Evolutionary conservation across 2,888 invertebrate genomes (phyloP).

Genomic region (Mythimna vitellina): DNA sequence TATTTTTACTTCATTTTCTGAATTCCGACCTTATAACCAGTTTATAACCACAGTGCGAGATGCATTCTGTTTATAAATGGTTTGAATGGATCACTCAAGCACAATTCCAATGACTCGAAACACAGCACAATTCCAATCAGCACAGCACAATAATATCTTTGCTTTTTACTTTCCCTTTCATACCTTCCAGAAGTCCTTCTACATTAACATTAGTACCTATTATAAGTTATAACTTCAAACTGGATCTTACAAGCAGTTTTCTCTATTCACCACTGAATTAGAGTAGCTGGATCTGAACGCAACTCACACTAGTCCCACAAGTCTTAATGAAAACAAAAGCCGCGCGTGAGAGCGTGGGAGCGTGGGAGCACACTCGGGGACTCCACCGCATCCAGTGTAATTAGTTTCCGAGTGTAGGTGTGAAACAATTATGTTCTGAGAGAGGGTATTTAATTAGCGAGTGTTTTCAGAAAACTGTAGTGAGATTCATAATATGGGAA

Average conservation of each 20-base stretch:
- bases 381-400: slow-evolving; percentile 27
- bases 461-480: background rate
- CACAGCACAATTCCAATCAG: too few species aligned
- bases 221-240: slow-evolving; percentile 11
- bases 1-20: too few species aligned
- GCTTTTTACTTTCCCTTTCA: too few species aligned
- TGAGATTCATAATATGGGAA: too few species aligned
- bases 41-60: too few species aligned
- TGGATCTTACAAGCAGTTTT: slow-evolving; percentile 28
- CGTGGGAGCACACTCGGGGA: slow-evolving; percentile 3
- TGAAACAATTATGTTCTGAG: slow-evolving; percentile 1
- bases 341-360: slow-evolving; percentile 27
- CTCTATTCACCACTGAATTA: slow-evolving; percentile 9
- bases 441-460: slow-evolving; percentile 12
- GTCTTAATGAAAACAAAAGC: slow-evolving; percentile 35
- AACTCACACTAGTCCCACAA: background rate
- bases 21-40: too few species aligned
- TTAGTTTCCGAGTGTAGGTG: slow-evolving; percentile 24
- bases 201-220: background rate
- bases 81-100: too few species aligned
- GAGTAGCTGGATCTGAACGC: slow-evolving; percentile 11
- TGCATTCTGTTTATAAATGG: too few species aligned
- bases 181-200: background rate
- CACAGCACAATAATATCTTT: too few species aligned
- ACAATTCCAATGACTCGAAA: too few species aligned